Conservation (phyloP, 2,113 vertebrate genomes). For the Equus przewalskii region DNA sequence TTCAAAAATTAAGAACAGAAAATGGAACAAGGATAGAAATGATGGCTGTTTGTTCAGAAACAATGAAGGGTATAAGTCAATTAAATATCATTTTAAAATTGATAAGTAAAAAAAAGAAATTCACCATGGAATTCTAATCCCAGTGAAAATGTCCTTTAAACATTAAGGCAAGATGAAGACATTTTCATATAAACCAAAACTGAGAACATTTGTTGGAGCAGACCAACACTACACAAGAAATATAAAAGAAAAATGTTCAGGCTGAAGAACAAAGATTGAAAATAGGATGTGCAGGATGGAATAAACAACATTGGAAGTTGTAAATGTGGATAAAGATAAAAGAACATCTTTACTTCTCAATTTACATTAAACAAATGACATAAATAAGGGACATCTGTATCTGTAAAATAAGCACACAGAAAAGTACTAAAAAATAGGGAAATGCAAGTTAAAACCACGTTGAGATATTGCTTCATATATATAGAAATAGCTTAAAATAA, state of each 20-base stretch:
- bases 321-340: background rate
- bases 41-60: background rate
- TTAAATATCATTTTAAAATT: background rate
- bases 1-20: background rate
- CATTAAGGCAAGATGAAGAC: background rate
- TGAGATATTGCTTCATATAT: background rate
- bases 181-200: background rate
- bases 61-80: background rate
- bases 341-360: background rate
- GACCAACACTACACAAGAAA: background rate
- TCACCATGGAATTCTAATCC: background rate
- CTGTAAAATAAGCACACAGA: background rate
- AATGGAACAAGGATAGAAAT: background rate
- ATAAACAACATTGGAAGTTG: background rate
- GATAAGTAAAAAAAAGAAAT: background rate
- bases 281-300: background rate
- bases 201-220: background rate
- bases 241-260: background rate
- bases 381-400: background rate
- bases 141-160: background rate
- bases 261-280: background rate
- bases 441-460: background rate
- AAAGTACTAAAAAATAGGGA: background rate
- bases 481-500: background rate
- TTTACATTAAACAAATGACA: background rate